These are phyloP conservation scores for Alitta virens DNA, from an alignment of 2,888 invertebrate species.

Conservation along the genomic window DNA sequence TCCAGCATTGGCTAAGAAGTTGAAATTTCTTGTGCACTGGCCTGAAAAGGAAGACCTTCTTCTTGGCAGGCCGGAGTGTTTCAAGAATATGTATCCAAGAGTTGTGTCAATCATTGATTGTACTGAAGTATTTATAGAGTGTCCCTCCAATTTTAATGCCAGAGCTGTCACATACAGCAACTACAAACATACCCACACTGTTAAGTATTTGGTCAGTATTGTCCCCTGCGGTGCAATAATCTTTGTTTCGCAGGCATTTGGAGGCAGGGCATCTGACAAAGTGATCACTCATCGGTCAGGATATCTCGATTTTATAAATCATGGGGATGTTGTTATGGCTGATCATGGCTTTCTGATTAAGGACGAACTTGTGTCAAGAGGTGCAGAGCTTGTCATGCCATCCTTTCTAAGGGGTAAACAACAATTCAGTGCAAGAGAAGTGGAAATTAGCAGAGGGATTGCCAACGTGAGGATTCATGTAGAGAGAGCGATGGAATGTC, in stretches of 20 bases:
- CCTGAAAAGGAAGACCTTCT: not conserved
- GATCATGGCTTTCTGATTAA: slow-evolving; percentile 30
- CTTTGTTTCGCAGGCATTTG: slow-evolving; percentile 5
- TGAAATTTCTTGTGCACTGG: not conserved
- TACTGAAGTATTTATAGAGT: slow-evolving; percentile 6
- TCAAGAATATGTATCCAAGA: not conserved
- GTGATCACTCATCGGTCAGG: slow-evolving; percentile 27
- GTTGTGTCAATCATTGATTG: slow-evolving; percentile 11
- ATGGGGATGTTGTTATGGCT: slow-evolving; percentile 31
- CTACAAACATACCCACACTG: slow-evolving; percentile 3
- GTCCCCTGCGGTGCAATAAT: not conserved
- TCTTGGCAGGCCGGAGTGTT: not conserved
- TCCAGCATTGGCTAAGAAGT: too few relatives aligned
- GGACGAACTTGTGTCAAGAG: slow-evolving; percentile 27
- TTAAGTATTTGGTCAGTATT: not conserved
- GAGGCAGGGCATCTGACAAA: slow-evolving; percentile 13
- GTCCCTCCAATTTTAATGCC: not conserved
- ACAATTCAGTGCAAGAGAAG: slow-evolving; percentile 27
- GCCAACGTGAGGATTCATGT: slow-evolving; percentile 28
- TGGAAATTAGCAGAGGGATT: slow-evolving; percentile 27
- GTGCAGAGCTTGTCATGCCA: slow-evolving; percentile 27
- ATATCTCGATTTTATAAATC: slow-evolving; percentile 20
- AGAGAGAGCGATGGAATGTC: slow-evolving; percentile 28
- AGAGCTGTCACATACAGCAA: not conserved
- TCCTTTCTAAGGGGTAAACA: slow-evolving; percentile 27